phyloP scores from a whole-genome alignment of 2,797 vertebrate species.

The Anas flavirostris region DNA sequence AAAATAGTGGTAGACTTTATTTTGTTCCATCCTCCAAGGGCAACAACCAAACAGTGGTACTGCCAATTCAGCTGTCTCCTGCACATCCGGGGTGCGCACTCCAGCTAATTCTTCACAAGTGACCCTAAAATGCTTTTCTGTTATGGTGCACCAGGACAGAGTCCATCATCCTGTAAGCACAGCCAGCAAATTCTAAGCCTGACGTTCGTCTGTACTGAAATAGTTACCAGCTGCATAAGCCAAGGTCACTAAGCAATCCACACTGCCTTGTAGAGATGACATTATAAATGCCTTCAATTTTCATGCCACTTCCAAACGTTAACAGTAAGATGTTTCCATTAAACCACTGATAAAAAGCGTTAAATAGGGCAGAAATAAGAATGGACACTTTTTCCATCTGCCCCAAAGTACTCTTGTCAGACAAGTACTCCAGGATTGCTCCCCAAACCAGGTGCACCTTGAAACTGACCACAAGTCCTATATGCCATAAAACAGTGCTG shows the following conservation, averaged over 20 bases:
- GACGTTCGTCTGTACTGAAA: background rate
- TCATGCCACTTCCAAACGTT: background rate
- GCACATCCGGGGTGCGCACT: background rate
- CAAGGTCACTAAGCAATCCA: constrained; percentile 1
- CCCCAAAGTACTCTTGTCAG: background rate
- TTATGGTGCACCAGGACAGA: background rate
- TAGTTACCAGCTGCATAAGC: background rate
- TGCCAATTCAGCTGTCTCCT: background rate
- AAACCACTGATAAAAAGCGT: background rate
- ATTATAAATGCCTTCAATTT: background rate
- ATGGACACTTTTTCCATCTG: background rate
- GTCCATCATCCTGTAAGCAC: background rate
- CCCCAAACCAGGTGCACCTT: background rate
- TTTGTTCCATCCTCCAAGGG: constrained; percentile 44
- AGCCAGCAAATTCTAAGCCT: background rate
- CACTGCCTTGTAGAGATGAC: background rate
- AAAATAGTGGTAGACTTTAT: constrained; percentile 33
- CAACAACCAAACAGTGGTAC: constrained; percentile 21
- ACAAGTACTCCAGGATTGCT: background rate
- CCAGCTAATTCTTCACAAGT: background rate
- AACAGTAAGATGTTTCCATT: background rate
- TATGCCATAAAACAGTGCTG: background rate
- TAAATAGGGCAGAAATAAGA: background rate
- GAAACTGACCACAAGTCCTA: background rate
- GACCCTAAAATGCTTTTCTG: background rate